phyloP scores from a whole-genome alignment of 2,113 vertebrate species.

The Cyphomyrus plagiostoma region DNA sequence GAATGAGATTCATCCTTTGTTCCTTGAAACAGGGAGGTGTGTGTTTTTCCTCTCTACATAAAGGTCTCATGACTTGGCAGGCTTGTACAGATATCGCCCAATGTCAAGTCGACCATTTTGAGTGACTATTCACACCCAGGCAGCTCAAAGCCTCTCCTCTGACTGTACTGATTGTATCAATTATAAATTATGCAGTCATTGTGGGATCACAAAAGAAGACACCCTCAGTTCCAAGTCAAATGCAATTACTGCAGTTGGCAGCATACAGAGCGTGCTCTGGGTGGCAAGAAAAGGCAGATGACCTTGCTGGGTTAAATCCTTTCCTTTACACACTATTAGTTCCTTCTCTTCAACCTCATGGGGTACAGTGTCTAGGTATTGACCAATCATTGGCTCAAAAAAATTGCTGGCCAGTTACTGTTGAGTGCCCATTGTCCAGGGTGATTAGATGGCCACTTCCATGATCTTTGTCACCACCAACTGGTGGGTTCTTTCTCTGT shows the following conservation, averaged over 20 bases:
- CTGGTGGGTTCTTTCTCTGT: constrained; percentile 71
- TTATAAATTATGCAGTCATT: constrained; percentile 98
- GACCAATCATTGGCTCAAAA: constrained; percentile 93
- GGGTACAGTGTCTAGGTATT: constrained; percentile 77
- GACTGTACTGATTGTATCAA: constrained; percentile 76
- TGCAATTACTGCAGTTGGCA: constrained; percentile 89
- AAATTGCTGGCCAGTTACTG: constrained; percentile 65
- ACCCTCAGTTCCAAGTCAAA: constrained; percentile 95
- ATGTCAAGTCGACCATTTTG: not conserved
- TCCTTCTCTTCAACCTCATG: constrained; percentile 67
- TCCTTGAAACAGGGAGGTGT: not conserved
- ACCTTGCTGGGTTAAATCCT: constrained; percentile 80
- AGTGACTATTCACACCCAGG: not conserved
- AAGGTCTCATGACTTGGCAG: not conserved
- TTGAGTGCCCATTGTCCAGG: constrained; percentile 67
- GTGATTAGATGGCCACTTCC: not conserved
- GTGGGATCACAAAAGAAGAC: constrained; percentile 98
- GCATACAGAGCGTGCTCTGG: constrained; percentile 83
- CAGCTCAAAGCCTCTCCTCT: constrained; percentile 26
- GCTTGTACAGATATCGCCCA: not conserved
- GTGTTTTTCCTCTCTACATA: not conserved
- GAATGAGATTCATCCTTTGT: not conserved
- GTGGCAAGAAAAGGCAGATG: constrained; percentile 92
- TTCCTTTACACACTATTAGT: constrained; percentile 61
- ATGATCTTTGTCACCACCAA: constrained; percentile 98